Evolutionary conservation across 1,140 invertebrate species (phyloP).

Genomic region (Pseudomyrmex pallidus): DNA sequence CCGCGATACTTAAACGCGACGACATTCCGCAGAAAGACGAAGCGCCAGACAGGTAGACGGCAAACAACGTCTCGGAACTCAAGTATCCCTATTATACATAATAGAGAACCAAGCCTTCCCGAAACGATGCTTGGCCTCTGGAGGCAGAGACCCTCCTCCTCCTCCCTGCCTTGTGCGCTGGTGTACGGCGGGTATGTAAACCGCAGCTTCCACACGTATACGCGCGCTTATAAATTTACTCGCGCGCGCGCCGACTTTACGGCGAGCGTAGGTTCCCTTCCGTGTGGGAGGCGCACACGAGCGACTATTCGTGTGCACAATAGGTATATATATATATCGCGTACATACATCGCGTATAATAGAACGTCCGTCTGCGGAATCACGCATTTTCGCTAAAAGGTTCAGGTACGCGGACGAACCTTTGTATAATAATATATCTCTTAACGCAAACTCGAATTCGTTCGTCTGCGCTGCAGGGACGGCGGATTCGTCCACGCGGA

Average conservation of each 20-base stretch:
- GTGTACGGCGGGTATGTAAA: slow-evolving; percentile 15
- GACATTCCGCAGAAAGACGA: slow-evolving; percentile 66
- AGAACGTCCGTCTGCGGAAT: slow-evolving; percentile 31
- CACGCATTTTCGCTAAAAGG: slow-evolving; percentile 7
- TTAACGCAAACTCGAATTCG: slow-evolving; percentile 19
- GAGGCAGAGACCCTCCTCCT: slow-evolving; percentile 59
- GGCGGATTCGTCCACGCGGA: background rate
- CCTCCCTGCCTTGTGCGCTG: background rate
- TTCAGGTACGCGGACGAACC: background rate
- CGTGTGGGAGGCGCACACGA: background rate
- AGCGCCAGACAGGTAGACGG: slow-evolving; percentile 74
- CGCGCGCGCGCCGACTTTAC: slow-evolving; percentile 31
- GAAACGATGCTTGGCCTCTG: slow-evolving; percentile 66
- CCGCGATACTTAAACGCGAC: slow-evolving; percentile 54
- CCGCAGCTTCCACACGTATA: background rate
- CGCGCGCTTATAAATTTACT: slow-evolving; percentile 49
- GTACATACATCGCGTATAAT: background rate
- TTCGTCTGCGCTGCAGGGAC: background rate
- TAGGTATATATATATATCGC: slow-evolving; percentile 10
- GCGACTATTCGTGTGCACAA: background rate
- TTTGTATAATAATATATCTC: background rate
- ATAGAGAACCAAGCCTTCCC: slow-evolving; percentile 67
- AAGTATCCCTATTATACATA: slow-evolving; percentile 78
- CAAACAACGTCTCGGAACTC: slow-evolving; percentile 75
- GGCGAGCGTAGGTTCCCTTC: background rate